phyloP scores from a whole-genome alignment of 2,113 vertebrate species.

The Aptenodytes patagonicus region DNA sequence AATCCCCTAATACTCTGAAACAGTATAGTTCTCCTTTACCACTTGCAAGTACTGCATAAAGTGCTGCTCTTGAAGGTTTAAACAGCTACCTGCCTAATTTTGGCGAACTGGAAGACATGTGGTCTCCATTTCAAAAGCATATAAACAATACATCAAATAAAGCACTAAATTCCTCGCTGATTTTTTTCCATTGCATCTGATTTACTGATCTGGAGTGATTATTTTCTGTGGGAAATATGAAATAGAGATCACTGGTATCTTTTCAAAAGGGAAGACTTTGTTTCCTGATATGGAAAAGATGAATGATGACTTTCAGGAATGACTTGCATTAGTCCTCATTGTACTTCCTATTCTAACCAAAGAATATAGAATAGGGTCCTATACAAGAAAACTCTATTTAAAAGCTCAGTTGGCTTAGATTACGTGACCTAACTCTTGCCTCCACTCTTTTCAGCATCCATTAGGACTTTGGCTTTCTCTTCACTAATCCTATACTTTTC shows the following conservation, averaged over 20 bases:
- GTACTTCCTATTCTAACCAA: background rate
- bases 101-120: conserved; percentile 23
- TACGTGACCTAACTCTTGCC: background rate
- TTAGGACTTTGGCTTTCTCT: background rate
- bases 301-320: background rate
- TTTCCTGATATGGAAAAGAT: background rate
- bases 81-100: conserved; percentile 58
- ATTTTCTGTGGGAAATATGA: background rate
- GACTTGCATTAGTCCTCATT: background rate
- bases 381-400: background rate
- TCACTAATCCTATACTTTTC: background rate
- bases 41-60: conserved; percentile 4
- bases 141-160: conserved; percentile 17
- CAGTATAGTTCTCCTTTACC: conserved; percentile 16
- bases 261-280: conserved; percentile 1
- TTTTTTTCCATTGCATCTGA: background rate
- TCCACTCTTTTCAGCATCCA: background rate
- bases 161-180: conserved; percentile 15
- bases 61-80: conserved; percentile 35
- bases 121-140: conserved; percentile 43
- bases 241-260: background rate
- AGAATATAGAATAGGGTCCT: background rate
- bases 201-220: background rate
- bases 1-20: conserved; percentile 5
- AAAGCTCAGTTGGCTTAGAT: background rate